phyloP scores from a whole-genome alignment of 2,113 vertebrate genomes.

The Rhadina sibilatrix region DNA sequence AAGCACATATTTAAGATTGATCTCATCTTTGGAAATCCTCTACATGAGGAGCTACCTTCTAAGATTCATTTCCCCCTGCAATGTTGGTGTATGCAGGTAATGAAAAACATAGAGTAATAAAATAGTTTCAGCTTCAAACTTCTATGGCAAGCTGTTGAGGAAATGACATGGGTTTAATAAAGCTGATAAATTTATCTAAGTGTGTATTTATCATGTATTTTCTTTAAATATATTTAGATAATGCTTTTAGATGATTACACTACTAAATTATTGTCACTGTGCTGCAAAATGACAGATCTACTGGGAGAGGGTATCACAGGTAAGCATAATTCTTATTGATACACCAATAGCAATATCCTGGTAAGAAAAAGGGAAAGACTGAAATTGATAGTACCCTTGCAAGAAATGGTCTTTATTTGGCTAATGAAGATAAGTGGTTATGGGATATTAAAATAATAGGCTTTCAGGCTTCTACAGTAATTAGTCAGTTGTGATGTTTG shows the following conservation, averaged over 20 bases:
- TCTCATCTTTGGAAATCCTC: neutral
- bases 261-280: constrained; percentile 89
- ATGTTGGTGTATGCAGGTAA: neutral
- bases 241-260: constrained; percentile 93
- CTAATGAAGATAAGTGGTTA: neutral
- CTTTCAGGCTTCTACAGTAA: neutral
- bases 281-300: constrained; percentile 95
- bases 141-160: neutral
- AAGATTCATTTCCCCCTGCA: neutral
- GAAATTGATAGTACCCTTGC: neutral
- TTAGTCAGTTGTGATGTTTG: neutral
- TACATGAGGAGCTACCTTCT: neutral
- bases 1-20: neutral
- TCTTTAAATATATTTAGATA: constrained; percentile 75
- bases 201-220: neutral
- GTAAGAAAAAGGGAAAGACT: neutral
- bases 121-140: neutral
- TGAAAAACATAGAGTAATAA: neutral
- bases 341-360: neutral
- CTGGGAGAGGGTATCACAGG: constrained; percentile 87
- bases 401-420: neutral
- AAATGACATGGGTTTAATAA: neutral
- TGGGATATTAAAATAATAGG: neutral
- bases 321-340: constrained; percentile 35
- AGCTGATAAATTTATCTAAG: neutral